Evolutionary conservation across 1,140 invertebrate genomes (phyloP), one percentile per base, ranked within the genome.

Genomic region (Diuraphis noxia): DNA sequence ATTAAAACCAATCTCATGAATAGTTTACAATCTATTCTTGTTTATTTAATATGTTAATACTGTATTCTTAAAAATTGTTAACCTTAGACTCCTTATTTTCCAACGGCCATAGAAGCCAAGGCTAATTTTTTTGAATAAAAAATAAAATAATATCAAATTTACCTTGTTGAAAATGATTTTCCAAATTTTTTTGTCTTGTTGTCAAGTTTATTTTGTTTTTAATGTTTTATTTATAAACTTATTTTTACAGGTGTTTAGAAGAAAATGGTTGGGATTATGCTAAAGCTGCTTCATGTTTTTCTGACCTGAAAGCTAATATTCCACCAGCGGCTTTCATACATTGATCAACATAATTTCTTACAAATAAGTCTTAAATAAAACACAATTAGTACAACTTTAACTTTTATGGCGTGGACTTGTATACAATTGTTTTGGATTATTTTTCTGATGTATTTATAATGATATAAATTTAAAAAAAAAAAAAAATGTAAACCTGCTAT

Each of bases 221-320:
- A 87, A 38, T 56, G 21, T 52, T 13, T 17, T 13, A 52, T n/a
- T 43, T 77, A 43, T 77, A 17, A 23, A n/a, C 0, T 36, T 89
- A 13, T 46, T 38, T 19, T 21, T 52, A 49, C 34, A 91, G 89
- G 25, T 91, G 89, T 23, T 82, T 91, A 40, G 34, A 36, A 36
- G 89, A 91, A 34, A 91, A 91, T 91, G 23, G 17, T 82, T 91
- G 89, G 89, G 34, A 91, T 82, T 91, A 91, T 52, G 43, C 63
- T 38, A 81, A 91, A 81, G 89, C 89, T 52, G 89, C 89, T 82
- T 36, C 36, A 21, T 41, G 72, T 82, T 91, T 91, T 91, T 36
- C 77, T 40, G 81, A 91, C 40, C 46, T 91, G 0, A 91, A 91
- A 82, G 2, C 38, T 2, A 91, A 81, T 82, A 91, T 91, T 81